A percentile compares a stretch with the other conserved stretches of the same genome.
Evolutionary conservation across 2,113 vertebrate genomes (phyloP).

Genomic region (Dermatemys mawii): DNA sequence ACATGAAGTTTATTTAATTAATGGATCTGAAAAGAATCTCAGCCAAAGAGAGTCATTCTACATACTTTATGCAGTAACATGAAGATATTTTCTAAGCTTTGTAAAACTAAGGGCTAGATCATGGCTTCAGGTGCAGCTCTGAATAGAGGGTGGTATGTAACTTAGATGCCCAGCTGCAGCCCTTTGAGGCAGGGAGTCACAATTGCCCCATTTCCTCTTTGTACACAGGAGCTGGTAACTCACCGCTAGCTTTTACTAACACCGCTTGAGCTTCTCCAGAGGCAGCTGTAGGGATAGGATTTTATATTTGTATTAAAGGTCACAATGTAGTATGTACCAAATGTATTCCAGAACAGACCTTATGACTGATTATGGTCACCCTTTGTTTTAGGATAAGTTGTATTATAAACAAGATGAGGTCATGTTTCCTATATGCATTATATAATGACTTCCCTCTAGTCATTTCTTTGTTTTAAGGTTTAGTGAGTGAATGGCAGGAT

Average conservation of each 20-base stretch:
- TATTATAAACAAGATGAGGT: no score
- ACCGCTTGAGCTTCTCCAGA: not conserved
- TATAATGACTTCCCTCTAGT: no score
- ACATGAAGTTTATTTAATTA: not conserved
- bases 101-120: not conserved
- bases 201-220: not conserved
- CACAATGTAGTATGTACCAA: no score
- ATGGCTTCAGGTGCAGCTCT: not conserved
- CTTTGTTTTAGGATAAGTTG: no score
- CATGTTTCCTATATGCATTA: no score
- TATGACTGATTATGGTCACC: no score
- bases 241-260: not conserved
- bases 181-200: not conserved
- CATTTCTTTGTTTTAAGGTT: no score
- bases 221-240: not conserved
- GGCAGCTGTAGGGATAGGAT: no score
- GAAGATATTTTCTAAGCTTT: not conserved
- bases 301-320: no score
- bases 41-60: not conserved
- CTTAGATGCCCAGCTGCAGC: not conserved
- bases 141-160: rapidly evolving
- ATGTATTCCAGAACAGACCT: no score
- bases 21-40: not conserved
- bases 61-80: not conserved
- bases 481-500: no score